Evolutionary conservation across 2,888 invertebrate species (phyloP).

Genomic region (Parnassius smintheus): DNA sequence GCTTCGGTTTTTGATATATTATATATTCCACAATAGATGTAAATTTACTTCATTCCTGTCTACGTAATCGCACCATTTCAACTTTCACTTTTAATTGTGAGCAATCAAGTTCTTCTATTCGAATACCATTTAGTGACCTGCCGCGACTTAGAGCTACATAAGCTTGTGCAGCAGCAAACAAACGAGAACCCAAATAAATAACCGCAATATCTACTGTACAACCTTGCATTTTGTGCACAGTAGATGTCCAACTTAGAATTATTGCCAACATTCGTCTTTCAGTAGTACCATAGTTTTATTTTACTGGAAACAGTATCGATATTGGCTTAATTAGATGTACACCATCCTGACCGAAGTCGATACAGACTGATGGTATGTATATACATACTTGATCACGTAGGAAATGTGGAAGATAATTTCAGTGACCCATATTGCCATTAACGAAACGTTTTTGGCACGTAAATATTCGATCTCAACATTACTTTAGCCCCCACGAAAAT

Average conservation of each 20-base stretch:
- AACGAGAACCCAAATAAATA: not conserved
- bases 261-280: conserved; percentile 28
- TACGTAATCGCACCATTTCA: not conserved
- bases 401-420: conserved; percentile 34
- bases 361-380: conserved; percentile 31
- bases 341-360: conserved; percentile 31
- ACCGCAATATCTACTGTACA: not conserved
- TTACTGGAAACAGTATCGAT: conserved; percentile 29
- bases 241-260: conserved; percentile 3
- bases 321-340: conserved; percentile 33
- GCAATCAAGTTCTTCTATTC: not conserved
- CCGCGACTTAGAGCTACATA: not conserved
- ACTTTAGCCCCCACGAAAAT: conserved; percentile 33
- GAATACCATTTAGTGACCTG: not conserved
- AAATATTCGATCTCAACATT: conserved; percentile 32
- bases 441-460: conserved; percentile 21
- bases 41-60: no score
- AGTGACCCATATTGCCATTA: conserved; percentile 31
- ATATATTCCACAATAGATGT: no score
- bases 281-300: conserved; percentile 26
- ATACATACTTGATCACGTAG: conserved; percentile 32
- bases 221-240: not conserved
- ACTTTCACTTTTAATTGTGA: not conserved
- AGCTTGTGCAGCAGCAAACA: conserved; percentile 13
- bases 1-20: no score